Conservation (phyloP, 2,113 vertebrate genomes). For the Puma concolor region DNA sequence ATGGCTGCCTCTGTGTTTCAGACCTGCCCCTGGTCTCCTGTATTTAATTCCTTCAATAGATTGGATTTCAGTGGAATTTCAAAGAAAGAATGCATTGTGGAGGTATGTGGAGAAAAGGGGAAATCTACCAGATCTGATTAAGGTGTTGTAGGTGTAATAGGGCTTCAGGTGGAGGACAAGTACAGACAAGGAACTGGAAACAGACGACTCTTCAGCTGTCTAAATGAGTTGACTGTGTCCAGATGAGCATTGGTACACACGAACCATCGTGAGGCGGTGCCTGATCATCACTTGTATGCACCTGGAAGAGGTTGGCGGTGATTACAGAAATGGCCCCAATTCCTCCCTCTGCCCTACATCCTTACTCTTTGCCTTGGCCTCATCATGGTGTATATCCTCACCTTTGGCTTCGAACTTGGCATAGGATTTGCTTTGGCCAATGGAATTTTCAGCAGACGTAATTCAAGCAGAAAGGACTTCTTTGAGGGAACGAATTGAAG, state of each 20-base stretch:
- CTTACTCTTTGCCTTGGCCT: not conserved
- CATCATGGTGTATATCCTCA: not conserved
- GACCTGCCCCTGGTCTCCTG: not conserved
- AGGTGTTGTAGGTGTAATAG: not conserved
- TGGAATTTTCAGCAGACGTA: not conserved
- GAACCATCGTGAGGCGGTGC: not conserved
- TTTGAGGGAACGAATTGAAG: slow-evolving; percentile 24
- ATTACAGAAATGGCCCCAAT: not conserved
- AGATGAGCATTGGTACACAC: not conserved
- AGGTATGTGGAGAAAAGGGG: slow-evolving; percentile 1
- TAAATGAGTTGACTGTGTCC: not conserved
- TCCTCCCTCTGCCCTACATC: not conserved
- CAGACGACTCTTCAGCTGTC: not conserved
- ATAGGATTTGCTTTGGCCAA: not conserved
- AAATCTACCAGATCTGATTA: not conserved
- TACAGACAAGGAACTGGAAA: not conserved
- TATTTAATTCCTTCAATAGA: not conserved
- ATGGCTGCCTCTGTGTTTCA: not conserved
- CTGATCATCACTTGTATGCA: not conserved
- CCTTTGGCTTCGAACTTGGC: not conserved
- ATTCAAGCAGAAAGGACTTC: not conserved
- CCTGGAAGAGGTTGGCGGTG: not conserved
- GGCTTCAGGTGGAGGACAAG: not conserved
- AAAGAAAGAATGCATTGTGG: not conserved
- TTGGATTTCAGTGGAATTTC: slow-evolving; percentile 15